phyloP scores from a whole-genome alignment of 2,113 vertebrate genomes.

The Python bivittatus region DNA sequence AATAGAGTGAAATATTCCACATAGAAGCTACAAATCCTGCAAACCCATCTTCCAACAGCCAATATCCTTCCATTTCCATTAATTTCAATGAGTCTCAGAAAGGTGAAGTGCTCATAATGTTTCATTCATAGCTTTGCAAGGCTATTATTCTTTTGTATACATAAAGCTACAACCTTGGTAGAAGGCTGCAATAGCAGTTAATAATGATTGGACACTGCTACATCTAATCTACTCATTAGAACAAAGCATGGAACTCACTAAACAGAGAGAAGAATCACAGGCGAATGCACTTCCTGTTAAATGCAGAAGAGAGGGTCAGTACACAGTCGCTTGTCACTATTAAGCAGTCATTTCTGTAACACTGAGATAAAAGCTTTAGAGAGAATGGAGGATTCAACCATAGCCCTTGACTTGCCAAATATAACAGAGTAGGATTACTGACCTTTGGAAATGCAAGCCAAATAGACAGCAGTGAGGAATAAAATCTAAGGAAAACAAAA shows the following conservation, averaged over 20 bases:
- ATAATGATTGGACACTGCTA: conserved; percentile 33
- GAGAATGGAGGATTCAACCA: conserved; percentile 49
- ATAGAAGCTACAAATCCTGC: not conserved
- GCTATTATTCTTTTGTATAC: conserved; percentile 48
- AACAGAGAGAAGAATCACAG: conserved; percentile 11
- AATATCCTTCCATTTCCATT: not conserved
- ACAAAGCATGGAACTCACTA: conserved; percentile 49
- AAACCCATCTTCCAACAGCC: not conserved
- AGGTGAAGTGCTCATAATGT: conserved; percentile 42
- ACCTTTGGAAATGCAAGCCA: conserved; percentile 21
- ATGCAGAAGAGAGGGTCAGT: conserved; percentile 33
- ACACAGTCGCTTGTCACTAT: conserved; percentile 46
- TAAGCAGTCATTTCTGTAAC: conserved; percentile 53
- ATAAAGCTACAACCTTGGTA: conserved; percentile 40
- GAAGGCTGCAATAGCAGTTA: conserved; percentile 24
- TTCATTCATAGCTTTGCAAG: conserved; percentile 15
- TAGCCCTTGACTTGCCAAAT: conserved; percentile 27
- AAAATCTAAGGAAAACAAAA: not conserved
- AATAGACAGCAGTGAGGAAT: conserved; percentile 22
- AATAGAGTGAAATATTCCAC: not conserved
- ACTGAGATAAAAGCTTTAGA: conserved; percentile 45
- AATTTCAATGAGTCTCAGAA: conserved; percentile 35
- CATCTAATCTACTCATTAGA: conserved; percentile 41
- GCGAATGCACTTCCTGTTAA: not conserved
- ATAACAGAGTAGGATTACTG: conserved; percentile 45